These are phyloP conservation scores for Melanotus villosus DNA, from an alignment of 2,888 invertebrate species.

Conservation along the genomic window DNA sequence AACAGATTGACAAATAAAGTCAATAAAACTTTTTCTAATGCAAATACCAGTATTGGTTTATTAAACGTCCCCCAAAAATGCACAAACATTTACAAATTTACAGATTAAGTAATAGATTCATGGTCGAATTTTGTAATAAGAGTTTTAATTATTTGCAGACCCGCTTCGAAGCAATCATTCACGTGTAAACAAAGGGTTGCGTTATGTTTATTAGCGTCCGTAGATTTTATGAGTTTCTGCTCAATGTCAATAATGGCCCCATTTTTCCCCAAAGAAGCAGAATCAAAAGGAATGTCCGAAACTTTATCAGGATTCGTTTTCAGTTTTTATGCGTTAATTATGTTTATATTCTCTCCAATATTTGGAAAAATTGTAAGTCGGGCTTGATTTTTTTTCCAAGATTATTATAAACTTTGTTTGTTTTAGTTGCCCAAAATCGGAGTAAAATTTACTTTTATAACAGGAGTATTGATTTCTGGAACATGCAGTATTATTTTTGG, in stretches of 20 bases:
- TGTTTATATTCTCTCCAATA: slow-evolving; percentile 80
- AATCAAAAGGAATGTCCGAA: slow-evolving; percentile 78
- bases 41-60: neutral
- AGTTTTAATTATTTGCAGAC: slow-evolving; percentile 13
- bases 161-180: neutral
- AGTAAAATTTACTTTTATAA: slow-evolving; percentile 78
- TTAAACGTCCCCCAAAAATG: too few species aligned
- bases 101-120: neutral
- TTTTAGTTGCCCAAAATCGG: slow-evolving; percentile 79
- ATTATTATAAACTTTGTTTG: slow-evolving; percentile 8
- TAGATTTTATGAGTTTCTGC: slow-evolving; percentile 82
- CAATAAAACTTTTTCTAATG: too few species aligned
- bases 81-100: neutral
- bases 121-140: neutral
- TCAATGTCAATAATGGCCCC: slow-evolving; percentile 86
- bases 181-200: slow-evolving; percentile 71
- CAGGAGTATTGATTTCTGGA: slow-evolving; percentile 80
- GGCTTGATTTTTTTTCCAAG: neutral
- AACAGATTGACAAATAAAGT: too few species aligned
- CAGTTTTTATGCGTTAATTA: slow-evolving; percentile 82
- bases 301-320: slow-evolving; percentile 82
- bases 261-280: slow-evolving; percentile 83
- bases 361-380: slow-evolving; percentile 82
- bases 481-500: slow-evolving; percentile 82
- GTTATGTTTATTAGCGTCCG: slow-evolving; percentile 75